Percentiles rank a stretch among this genome's conserved stretches.
These are phyloP conservation scores for Merluccius polli DNA, from an alignment of 2,797 vertebrate genomes.

Conservation along the genomic window DNA sequence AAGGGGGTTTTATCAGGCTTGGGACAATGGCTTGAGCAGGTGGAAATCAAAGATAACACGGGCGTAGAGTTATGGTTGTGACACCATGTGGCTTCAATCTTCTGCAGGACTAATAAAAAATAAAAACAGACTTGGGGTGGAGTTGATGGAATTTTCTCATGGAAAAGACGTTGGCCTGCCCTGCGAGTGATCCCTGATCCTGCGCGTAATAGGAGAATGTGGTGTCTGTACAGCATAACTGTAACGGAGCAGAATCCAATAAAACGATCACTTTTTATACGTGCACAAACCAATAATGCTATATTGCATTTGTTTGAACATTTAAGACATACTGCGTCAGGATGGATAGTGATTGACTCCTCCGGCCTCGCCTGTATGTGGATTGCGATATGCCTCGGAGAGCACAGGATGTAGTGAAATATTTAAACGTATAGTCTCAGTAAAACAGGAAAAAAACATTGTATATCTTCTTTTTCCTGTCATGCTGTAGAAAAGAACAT, in stretches of 20 bases:
- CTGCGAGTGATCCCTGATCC: constrained; percentile 64
- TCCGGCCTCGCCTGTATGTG: constrained; percentile 55
- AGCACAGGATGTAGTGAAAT: constrained; percentile 43
- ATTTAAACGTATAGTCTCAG: constrained; percentile 34
- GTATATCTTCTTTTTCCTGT: background rate
- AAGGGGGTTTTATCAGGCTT: constrained; percentile 49
- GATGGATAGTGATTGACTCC: constrained; percentile 55
- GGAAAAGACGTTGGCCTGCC: constrained; percentile 62
- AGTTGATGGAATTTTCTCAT: constrained; percentile 74
- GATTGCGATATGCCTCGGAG: constrained; percentile 55
- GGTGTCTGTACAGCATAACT: constrained; percentile 60
- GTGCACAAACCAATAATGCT: constrained; percentile 69
- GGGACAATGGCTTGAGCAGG: constrained; percentile 71
- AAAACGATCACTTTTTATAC: constrained; percentile 73
- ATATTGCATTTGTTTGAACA: constrained; percentile 65
- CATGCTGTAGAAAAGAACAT: background rate
- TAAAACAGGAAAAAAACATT: constrained; percentile 11
- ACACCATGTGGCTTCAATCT: constrained; percentile 74
- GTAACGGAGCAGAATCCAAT: constrained; percentile 70
- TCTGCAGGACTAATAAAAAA: constrained; percentile 53
- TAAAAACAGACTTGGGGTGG: constrained; percentile 62
- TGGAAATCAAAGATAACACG: constrained; percentile 70
- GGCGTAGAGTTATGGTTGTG: constrained; percentile 61
- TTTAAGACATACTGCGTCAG: constrained; percentile 61
- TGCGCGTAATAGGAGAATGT: constrained; percentile 69